A percentile compares a stretch with the other conserved stretches of the same genome.
Conservation (phyloP, 2,113 vertebrate genomes). For the Daphoenositta chrysoptera region DNA sequence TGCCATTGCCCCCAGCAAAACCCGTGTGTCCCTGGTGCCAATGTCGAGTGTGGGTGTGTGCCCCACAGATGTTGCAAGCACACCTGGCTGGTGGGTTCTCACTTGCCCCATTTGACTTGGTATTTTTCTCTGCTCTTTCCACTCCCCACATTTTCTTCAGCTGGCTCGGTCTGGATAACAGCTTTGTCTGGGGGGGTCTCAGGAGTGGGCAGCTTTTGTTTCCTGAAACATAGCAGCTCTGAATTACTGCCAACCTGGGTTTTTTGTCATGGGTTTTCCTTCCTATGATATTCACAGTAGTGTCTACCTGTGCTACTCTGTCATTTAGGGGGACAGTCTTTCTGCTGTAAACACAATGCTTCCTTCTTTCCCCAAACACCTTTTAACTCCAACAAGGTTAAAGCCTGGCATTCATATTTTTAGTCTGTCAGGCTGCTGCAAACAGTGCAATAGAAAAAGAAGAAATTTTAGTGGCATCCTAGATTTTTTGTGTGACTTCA, state of each 20-base stretch:
- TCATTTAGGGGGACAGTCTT: background rate
- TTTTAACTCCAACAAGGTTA: background rate
- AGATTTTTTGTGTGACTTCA: background rate
- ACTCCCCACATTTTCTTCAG: background rate
- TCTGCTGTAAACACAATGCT: background rate
- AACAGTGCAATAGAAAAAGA: background rate
- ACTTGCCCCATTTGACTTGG: background rate
- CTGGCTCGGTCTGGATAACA: background rate
- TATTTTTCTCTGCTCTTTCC: background rate
- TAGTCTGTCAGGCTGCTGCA: background rate
- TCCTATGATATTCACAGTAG: background rate
- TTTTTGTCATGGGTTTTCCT: background rate
- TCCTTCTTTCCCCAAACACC: background rate
- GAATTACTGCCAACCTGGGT: background rate
- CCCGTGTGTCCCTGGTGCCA: rapidly evolving
- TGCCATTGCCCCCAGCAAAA: background rate
- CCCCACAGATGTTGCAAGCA: background rate
- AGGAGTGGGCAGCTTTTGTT: background rate
- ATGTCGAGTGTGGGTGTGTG: background rate
- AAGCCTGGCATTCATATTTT: background rate
- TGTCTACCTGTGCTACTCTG: background rate
- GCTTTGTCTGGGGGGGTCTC: background rate
- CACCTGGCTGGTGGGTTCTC: background rate
- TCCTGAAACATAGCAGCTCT: background rate
- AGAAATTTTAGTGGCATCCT: background rate